phyloP scores from a whole-genome alignment of 2,888 invertebrate species.

The Thera britannica region DNA sequence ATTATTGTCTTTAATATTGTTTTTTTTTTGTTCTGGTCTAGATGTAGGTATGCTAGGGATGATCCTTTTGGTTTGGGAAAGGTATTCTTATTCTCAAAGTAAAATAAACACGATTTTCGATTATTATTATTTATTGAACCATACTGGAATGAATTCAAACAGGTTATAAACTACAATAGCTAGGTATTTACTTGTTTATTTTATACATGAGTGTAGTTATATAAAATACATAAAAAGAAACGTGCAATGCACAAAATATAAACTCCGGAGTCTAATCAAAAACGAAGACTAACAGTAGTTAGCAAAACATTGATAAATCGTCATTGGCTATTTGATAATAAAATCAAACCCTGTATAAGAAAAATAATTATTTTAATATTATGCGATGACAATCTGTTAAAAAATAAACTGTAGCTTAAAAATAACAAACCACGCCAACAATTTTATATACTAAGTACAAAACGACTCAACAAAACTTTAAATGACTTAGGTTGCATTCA shows the following conservation, averaged over 20 bases:
- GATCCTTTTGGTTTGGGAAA: too few species aligned
- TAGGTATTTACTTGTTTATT: slow-evolving; percentile 4
- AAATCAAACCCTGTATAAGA: background rate
- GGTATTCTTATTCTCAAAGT: background rate
- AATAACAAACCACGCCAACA: slow-evolving; percentile 63
- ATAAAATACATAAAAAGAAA: background rate
- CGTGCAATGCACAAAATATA: slow-evolving; percentile 9
- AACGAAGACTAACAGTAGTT: background rate
- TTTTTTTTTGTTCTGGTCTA: too few species aligned
- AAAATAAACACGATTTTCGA: slow-evolving; percentile 16
- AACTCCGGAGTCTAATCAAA: slow-evolving; percentile 7
- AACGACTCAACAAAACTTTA: slow-evolving; percentile 57
- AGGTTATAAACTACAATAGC: background rate
- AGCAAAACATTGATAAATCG: slow-evolving; percentile 13
- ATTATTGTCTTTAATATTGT: too few species aligned
- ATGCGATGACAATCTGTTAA: slow-evolving; percentile 20
- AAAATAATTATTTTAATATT: slow-evolving; percentile 36
- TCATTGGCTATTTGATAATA: slow-evolving; percentile 22
- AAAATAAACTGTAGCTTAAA: slow-evolving; percentile 44
- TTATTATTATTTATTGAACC: slow-evolving; percentile 58
- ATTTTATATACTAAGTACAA: slow-evolving; percentile 72
- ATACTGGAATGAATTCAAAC: slow-evolving; percentile 49
- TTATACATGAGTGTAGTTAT: background rate
- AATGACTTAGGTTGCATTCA: slow-evolving; percentile 43
- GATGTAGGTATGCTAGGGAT: too few species aligned